Percentiles rank a stretch among this genome's conserved stretches.
phyloP scores from a whole-genome alignment of 2,888 invertebrate species.

The Pollenia labialis region DNA sequence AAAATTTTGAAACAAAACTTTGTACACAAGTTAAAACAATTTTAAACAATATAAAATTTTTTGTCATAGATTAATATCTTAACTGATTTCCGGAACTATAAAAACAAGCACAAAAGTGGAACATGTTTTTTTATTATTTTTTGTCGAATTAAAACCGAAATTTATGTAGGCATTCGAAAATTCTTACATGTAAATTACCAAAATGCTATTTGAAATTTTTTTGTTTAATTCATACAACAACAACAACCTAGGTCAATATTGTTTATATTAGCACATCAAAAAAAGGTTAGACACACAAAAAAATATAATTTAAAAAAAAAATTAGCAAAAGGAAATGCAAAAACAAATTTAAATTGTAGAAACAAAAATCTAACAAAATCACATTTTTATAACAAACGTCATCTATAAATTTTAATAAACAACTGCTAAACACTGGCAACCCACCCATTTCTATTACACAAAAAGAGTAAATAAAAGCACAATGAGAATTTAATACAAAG shows the following conservation, averaged over 20 bases:
- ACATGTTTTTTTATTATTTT: no score
- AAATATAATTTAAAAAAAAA: conserved; percentile 45
- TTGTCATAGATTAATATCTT: no score
- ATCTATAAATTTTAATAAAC: background rate
- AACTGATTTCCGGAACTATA: no score
- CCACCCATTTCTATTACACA: conserved; percentile 34
- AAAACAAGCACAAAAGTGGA: no score
- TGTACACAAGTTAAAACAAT: no score
- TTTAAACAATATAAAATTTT: no score
- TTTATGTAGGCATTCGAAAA: no score
- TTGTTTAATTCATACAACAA: conserved; percentile 35
- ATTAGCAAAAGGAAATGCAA: conserved; percentile 49
- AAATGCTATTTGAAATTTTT: conserved; percentile 1
- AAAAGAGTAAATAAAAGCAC: conserved; percentile 36
- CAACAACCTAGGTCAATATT: conserved; percentile 82
- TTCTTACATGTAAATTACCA: background rate
- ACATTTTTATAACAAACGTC: conserved; percentile 30
- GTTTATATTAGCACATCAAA: conserved; percentile 82
- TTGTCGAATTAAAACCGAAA: no score
- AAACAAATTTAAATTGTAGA: conserved; percentile 30
- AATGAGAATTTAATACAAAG: background rate
- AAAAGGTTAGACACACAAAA: conserved; percentile 70
- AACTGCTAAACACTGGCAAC: conserved; percentile 26
- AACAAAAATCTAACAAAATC: background rate
- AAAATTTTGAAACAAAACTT: no score